Percentiles rank a stretch among this genome's conserved stretches.
Evolutionary conservation across 2,888 invertebrate genomes (phyloP).

Genomic region (Therioaphis trifolii): DNA sequence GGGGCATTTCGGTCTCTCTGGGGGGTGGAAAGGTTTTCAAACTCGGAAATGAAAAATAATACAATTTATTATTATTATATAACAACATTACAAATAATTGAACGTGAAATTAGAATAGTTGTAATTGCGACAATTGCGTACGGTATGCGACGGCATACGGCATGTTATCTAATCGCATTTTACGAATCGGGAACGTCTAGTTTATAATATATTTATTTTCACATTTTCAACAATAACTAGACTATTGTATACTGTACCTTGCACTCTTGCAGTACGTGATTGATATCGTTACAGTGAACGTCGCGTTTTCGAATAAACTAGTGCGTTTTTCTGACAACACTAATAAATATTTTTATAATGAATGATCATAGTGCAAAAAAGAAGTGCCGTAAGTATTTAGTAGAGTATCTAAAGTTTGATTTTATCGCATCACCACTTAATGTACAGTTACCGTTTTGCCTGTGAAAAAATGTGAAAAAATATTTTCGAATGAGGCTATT

Average conservation of each 20-base stretch:
- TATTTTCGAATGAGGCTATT: constrained; percentile 36
- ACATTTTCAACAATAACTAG: constrained; percentile 26
- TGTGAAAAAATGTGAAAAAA: constrained; percentile 22
- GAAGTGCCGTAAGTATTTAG: constrained; percentile 31
- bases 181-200: constrained; percentile 19
- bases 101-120: constrained; percentile 23
- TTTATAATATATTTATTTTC: constrained; percentile 49
- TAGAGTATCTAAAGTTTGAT: constrained; percentile 40
- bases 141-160: not conserved
- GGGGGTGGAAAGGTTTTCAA: not conserved
- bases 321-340: constrained; percentile 27
- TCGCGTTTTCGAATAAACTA: constrained; percentile 36
- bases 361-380: constrained; percentile 26
- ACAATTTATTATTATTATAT: constrained; percentile 1
- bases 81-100: constrained; percentile 17
- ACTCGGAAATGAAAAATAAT: constrained; percentile 15
- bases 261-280: constrained; percentile 39
- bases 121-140: constrained; percentile 9
- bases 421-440: constrained; percentile 40
- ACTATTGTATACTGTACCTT: constrained; percentile 32
- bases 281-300: constrained; percentile 19
- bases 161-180: constrained; percentile 49
- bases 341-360: constrained; percentile 52
- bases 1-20: constrained; percentile 5
- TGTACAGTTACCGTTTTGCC: constrained; percentile 40